phyloP scores from a whole-genome alignment of 2,113 vertebrate genomes.

The Lepisosteus oculatus region DNA sequence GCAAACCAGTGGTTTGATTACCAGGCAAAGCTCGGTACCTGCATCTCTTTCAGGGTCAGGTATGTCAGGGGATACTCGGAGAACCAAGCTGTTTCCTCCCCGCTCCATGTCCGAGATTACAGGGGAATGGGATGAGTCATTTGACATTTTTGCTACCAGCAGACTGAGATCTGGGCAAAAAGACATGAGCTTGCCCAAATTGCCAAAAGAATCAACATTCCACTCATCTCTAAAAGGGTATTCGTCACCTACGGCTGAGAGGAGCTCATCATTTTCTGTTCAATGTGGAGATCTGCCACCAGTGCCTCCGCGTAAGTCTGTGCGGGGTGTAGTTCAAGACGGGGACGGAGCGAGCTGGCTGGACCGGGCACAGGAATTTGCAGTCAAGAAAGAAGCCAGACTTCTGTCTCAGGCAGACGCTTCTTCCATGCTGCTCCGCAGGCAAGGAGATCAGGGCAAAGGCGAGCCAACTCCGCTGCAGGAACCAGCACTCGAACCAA shows the following conservation, averaged over 20 bases:
- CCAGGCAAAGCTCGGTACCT: conserved; percentile 63
- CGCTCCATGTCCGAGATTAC: conserved; percentile 42
- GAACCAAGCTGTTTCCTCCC: conserved; percentile 32
- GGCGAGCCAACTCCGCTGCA: conserved; percentile 30
- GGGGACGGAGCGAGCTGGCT: conserved; percentile 61
- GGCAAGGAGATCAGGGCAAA: conserved; percentile 43
- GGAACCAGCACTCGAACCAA: conserved; percentile 20
- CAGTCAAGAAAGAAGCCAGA: conserved; percentile 67
- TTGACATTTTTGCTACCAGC: conserved; percentile 77
- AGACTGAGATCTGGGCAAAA: conserved; percentile 60
- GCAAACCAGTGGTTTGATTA: conserved; percentile 43
- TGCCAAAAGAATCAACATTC: conserved; percentile 31
- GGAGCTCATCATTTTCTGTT: conserved; percentile 3
- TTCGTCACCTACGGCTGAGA: conserved; percentile 11
- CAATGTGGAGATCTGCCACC: conserved; percentile 46
- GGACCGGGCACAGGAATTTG: conserved; percentile 64
- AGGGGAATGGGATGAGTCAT: conserved; percentile 75
- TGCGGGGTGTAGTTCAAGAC: conserved; percentile 46
- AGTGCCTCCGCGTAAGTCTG: conserved; percentile 53
- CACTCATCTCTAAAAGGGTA: not conserved
- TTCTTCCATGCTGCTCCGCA: conserved; percentile 54
- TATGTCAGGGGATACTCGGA: conserved; percentile 29
- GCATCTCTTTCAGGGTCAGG: conserved; percentile 35
- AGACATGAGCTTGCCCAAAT: not conserved
- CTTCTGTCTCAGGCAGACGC: conserved; percentile 64